Percentiles rank a stretch among this genome's conserved stretches.
These are phyloP conservation scores for Priocnemis perturbator DNA, from an alignment of 2,888 invertebrate species.

Conservation along the genomic window DNA sequence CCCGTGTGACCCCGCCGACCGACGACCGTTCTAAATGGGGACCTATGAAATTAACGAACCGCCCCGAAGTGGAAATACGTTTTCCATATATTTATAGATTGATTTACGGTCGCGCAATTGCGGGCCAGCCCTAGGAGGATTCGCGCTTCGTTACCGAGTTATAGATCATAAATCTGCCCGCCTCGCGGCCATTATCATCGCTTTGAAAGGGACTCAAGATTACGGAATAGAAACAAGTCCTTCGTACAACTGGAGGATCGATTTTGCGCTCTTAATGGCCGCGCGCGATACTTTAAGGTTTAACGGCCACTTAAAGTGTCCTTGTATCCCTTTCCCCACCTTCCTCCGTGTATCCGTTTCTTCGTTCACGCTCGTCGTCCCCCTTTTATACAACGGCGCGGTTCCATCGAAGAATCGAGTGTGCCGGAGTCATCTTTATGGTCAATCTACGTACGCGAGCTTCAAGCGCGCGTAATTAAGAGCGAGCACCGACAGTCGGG, in stretches of 20 bases:
- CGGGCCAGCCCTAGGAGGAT: too few species aligned
- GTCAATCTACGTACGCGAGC: slow-evolving; percentile 68
- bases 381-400: slow-evolving; percentile 39
- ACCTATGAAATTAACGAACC: too few species aligned
- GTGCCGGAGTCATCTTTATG: slow-evolving; percentile 70
- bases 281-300: slow-evolving; percentile 25
- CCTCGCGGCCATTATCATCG: too few species aligned
- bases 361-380: slow-evolving; percentile 38
- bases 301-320: slow-evolving; percentile 33
- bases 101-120: too few species aligned
- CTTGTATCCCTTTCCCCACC: slow-evolving; percentile 29
- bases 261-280: slow-evolving; percentile 39
- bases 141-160: too few species aligned
- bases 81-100: too few species aligned
- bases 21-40: too few species aligned
- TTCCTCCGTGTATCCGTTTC: slow-evolving; percentile 21
- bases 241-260: slow-evolving; percentile 26
- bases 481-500: slow-evolving; percentile 69
- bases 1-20: too few species aligned
- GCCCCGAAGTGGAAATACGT: too few species aligned
- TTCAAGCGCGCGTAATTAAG: slow-evolving; percentile 71
- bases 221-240: slow-evolving; percentile 1
- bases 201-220: too few species aligned
- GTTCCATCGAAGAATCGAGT: slow-evolving; percentile 65
- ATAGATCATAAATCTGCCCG: too few species aligned